Evolutionary conservation across 2,888 invertebrate species (phyloP).

Genomic region (Hymenopus coronatus): DNA sequence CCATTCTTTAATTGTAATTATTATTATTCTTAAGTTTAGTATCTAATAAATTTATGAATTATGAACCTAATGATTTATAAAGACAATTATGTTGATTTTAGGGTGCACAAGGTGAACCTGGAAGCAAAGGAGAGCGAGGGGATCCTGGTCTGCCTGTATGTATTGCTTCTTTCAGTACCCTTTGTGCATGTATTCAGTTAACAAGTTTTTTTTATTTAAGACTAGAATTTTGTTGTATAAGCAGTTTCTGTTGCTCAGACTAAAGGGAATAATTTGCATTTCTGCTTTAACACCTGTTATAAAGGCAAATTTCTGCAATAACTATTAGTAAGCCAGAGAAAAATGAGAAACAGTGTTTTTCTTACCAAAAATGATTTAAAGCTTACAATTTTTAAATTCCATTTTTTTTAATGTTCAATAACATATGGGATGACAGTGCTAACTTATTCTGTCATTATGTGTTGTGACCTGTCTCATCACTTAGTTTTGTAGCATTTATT

Average conservation of each 20-base stretch:
- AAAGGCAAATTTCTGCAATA: too few species aligned
- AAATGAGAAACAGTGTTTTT: too few species aligned
- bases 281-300: neutral
- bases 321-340: too few species aligned
- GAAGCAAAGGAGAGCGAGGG: conserved; percentile 87
- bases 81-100: conserved; percentile 41
- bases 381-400: too few species aligned
- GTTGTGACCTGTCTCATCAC: too few species aligned
- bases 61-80: neutral
- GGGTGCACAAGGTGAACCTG: conserved; percentile 92
- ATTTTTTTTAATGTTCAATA: too few species aligned
- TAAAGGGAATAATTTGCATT: neutral
- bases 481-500: too few species aligned
- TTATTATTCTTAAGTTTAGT: too few species aligned
- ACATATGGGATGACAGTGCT: too few species aligned
- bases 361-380: too few species aligned
- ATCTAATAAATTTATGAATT: neutral
- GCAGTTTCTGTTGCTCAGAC: neutral
- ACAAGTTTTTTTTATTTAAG: neutral
- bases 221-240: neutral
- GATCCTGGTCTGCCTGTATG: conserved; percentile 91
- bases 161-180: conserved; percentile 39
- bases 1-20: too few species aligned
- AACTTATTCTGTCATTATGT: too few species aligned
- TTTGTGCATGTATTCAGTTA: neutral